phyloP scores from a whole-genome alignment of 2,888 invertebrate genomes.

The Anticlea derivata region DNA sequence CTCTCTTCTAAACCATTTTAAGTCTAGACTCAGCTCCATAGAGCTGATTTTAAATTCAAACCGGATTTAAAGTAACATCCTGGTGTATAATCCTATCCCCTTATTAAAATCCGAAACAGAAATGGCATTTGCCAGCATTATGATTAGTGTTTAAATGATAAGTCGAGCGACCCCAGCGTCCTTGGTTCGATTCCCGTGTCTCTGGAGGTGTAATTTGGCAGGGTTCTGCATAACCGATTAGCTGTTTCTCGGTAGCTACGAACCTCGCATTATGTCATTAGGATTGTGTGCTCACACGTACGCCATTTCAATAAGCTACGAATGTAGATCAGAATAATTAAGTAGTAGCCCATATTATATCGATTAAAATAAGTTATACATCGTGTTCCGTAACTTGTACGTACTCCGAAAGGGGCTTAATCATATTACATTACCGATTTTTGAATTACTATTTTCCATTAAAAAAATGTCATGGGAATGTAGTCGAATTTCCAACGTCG shows the following conservation, averaged over 20 bases:
- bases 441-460: too few species aligned
- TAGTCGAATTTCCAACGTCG: too few species aligned
- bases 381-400: too few species aligned
- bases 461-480: too few species aligned
- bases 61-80: constrained; percentile 13
- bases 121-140: constrained; percentile 78
- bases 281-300: constrained; percentile 54
- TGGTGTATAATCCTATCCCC: constrained; percentile 56
- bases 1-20: neutral
- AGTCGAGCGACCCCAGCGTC: constrained; percentile 76
- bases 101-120: constrained; percentile 75
- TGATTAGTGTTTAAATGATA: constrained; percentile 81
- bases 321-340: constrained; percentile 1
- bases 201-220: constrained; percentile 78
- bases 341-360: too few species aligned
- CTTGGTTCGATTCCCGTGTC: constrained; percentile 81
- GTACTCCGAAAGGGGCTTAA: too few species aligned
- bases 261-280: constrained; percentile 78
- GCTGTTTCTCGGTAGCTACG: constrained; percentile 76
- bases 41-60: constrained; percentile 7
- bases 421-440: too few species aligned
- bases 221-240: constrained; percentile 80
- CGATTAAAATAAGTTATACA: too few species aligned
- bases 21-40: neutral
- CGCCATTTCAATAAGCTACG: constrained; percentile 44